A percentile compares a stretch with the other conserved stretches of the same genome.
These are phyloP conservation scores for Parnassius apollo DNA, from an alignment of 2,888 invertebrate species.

Conservation along the genomic window DNA sequence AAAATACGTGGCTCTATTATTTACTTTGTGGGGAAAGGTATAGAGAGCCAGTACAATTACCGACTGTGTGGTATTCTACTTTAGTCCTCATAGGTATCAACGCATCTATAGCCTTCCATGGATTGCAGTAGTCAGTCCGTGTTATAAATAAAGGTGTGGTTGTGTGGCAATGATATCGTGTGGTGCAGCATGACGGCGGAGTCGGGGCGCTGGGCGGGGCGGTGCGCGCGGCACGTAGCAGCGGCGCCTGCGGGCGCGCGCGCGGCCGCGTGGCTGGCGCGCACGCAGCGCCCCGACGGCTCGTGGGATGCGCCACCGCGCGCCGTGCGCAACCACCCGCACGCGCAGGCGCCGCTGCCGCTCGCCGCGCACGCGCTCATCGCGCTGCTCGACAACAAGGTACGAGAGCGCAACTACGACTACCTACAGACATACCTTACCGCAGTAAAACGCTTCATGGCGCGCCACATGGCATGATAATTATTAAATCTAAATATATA, in stretches of 20 bases:
- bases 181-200: slow-evolving; percentile 65
- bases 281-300: slow-evolving; percentile 87
- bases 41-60: too few relatives aligned
- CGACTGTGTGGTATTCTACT: too few relatives aligned
- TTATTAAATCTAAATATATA: too few relatives aligned
- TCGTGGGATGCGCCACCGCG: slow-evolving; percentile 83
- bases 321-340: slow-evolving; percentile 80
- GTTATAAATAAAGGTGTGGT: too few relatives aligned
- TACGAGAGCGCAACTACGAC: slow-evolving; percentile 29
- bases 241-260: slow-evolving; percentile 60
- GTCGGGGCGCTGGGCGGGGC: slow-evolving; percentile 64
- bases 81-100: too few relatives aligned
- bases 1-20: too few relatives aligned
- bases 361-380: slow-evolving; percentile 91
- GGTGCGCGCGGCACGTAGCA: slow-evolving; percentile 59
- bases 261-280: slow-evolving; percentile 88
- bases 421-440: too few relatives aligned
- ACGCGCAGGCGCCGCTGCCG: slow-evolving; percentile 75
- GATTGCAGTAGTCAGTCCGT: too few relatives aligned
- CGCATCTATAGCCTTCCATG: too few relatives aligned
- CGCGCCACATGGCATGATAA: too few relatives aligned
- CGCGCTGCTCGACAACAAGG: slow-evolving; percentile 85
- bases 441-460: too few relatives aligned
- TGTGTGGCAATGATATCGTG: neutral
- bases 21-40: too few relatives aligned